Percentiles rank a stretch among this genome's conserved stretches.
phyloP scores from a whole-genome alignment of 2,797 vertebrate species.

The Silurus aristotelis region DNA sequence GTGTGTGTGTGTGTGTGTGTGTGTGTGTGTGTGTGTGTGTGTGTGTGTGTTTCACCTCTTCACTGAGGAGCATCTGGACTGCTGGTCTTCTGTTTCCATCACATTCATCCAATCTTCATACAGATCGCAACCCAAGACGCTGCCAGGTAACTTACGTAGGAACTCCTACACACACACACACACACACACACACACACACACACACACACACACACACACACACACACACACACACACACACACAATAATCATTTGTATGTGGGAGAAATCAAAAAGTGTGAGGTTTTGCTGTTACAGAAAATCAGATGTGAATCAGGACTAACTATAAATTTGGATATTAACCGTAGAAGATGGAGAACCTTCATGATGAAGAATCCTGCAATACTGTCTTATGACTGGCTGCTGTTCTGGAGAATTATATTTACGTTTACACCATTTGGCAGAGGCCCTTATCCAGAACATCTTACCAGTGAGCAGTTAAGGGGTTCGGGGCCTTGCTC shows the following conservation, averaged over 20 bases:
- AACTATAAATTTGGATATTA: no score
- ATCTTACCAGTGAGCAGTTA: no score
- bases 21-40: constrained; percentile 16
- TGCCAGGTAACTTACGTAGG: constrained; percentile 80
- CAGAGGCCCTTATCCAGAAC: no score
- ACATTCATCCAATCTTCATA: constrained; percentile 79
- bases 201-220: not conserved
- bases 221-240: not conserved
- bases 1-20: not conserved
- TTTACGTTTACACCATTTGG: no score
- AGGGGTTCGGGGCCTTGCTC: no score
- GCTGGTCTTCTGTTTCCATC: constrained; percentile 66
- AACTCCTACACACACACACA: constrained; percentile 72
- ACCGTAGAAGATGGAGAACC: no score
- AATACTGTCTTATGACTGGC: no score
- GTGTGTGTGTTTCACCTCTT: constrained; percentile 63
- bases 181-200: not conserved
- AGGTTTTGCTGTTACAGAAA: not conserved
- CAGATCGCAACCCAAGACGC: constrained; percentile 78
- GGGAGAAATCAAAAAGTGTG: not conserved
- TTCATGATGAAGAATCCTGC: no score
- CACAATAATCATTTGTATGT: no score
- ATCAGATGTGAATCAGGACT: not conserved
- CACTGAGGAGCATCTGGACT: constrained; percentile 68
- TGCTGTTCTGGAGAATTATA: no score